phyloP scores from a whole-genome alignment of 2,113 vertebrate species.

The Rhipidura dahli region DNA sequence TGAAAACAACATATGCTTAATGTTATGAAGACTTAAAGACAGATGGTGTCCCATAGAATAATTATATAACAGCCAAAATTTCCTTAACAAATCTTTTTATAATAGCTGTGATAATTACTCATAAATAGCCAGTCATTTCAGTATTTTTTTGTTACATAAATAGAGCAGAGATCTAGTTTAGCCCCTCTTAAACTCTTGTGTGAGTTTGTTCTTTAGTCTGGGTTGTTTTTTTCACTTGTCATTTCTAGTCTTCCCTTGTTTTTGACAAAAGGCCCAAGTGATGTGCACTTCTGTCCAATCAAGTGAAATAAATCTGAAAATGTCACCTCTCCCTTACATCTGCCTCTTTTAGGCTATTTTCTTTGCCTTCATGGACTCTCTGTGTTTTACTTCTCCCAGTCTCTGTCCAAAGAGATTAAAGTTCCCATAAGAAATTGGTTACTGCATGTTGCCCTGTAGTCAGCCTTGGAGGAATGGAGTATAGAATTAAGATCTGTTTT shows the following conservation, averaged over 20 bases:
- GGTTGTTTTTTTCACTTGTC: not conserved
- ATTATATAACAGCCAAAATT: conserved; percentile 58
- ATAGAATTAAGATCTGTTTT: not conserved
- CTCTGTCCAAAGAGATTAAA: not conserved
- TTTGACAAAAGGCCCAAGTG: not conserved
- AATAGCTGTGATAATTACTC: conserved; percentile 37
- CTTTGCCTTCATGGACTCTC: not conserved
- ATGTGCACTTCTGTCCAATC: not conserved
- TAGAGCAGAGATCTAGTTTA: not conserved
- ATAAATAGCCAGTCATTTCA: conserved; percentile 9
- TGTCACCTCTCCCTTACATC: not conserved
- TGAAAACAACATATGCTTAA: conserved; percentile 65
- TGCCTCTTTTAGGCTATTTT: not conserved
- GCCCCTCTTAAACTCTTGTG: not conserved
- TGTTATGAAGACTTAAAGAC: conserved; percentile 66
- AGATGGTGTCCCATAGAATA: conserved; percentile 67
- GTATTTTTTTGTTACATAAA: not conserved
- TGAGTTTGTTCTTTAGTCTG: not conserved
- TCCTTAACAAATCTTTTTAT: conserved; percentile 51
- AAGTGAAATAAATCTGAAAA: not conserved
- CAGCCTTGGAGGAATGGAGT: not conserved
- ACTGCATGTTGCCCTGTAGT: not conserved
- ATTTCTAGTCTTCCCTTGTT: not conserved
- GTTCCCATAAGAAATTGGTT: not conserved
- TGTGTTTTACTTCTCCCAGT: not conserved